phyloP scores from a whole-genome alignment of 92 coral and sea anemone genomes.

The Paragorgia papillata region DNA sequence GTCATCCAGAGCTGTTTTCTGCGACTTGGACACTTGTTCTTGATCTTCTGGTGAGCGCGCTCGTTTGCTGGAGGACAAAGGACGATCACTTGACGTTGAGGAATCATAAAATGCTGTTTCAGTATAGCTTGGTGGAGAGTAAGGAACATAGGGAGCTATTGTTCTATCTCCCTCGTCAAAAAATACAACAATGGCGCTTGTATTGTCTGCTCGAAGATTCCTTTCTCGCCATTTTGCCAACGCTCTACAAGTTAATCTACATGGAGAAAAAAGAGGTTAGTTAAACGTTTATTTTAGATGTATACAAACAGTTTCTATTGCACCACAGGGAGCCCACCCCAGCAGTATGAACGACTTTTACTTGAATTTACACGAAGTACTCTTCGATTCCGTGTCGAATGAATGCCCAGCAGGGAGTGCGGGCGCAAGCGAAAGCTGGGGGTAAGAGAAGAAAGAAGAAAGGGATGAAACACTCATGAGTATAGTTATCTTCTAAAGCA shows the following conservation, averaged over 20 bases:
- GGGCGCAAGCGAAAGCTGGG: too few relatives aligned
- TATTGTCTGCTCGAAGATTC: conserved; percentile 89
- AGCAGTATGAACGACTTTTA: too few relatives aligned
- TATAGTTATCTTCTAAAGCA: too few relatives aligned
- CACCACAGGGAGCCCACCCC: too few relatives aligned
- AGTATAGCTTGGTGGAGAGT: conserved; percentile 68
- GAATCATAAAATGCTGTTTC: conserved; percentile 58
- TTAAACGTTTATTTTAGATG: too few relatives aligned
- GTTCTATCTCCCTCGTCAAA: conserved; percentile 74
- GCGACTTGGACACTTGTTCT: not conserved
- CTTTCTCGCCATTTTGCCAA: conserved; percentile 85
- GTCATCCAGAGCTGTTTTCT: conserved; percentile 7
- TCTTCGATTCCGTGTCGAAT: too few relatives aligned
- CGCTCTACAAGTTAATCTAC: conserved; percentile 76
- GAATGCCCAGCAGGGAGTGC: too few relatives aligned
- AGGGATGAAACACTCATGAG: too few relatives aligned
- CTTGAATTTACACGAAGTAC: too few relatives aligned
- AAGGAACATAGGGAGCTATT: conserved; percentile 31
- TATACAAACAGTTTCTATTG: too few relatives aligned
- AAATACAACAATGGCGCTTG: conserved; percentile 81
- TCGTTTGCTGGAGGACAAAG: conserved; percentile 29
- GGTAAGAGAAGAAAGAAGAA: too few relatives aligned
- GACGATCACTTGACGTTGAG: not conserved
- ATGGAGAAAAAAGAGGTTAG: not conserved
- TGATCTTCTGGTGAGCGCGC: conserved; percentile 5